Base-by-base conservation (phyloP, 2,797 vertebrate species). In the Podargus strigoides region DNA sequence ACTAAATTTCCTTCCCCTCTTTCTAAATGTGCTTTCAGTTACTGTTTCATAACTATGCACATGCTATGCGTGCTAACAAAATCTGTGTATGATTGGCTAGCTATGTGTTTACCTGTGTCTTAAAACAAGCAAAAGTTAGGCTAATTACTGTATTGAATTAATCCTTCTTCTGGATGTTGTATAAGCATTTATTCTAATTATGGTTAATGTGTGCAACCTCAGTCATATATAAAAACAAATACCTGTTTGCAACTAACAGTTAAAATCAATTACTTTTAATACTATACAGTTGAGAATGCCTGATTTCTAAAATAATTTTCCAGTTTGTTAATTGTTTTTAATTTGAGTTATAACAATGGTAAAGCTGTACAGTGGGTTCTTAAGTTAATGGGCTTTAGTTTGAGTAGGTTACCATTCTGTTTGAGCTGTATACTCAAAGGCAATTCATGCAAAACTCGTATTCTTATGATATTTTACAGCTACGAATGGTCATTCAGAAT, bases 401-500 rank as follows among this genome's bases (percentile, higher is more conserved):
- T 86, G 56, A 72, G 52, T 41, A 75, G 23, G 27, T 50, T 68
- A 8, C 18, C 1, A 1, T 63, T 74, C 24, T 68, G 21, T 52
- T 76, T 64, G 60, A 87, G 42, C 36, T 78, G n/a, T 30, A 13
- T 72, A 19, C 27, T 63, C 42, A 64, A 64, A 72, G 37, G 26
- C 41, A 73, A 37, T 50, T 39, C 7, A 42, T 69, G 23, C 56
- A 26, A 67, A 73, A 36, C 27, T 77, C 12, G 1, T 77, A 8
- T 77, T 94, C 90, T 90, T 77, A 41, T 88, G 58, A 69, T 92
- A 67, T 95, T 93, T 96, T 96, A 62, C 95, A 99, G 99, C 99
- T 97, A 99, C 99, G 46, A 99, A 99, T 86, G 99, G 99, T 96
- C 99, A 99, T 96, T 99, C 99, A 24, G 99, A 99, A 96, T 99